Percentiles rank a stretch among this genome's conserved stretches.
These are phyloP conservation scores for Sceloporus tristichus DNA, from an alignment of 2,113 vertebrate species.

Conservation along the genomic window DNA sequence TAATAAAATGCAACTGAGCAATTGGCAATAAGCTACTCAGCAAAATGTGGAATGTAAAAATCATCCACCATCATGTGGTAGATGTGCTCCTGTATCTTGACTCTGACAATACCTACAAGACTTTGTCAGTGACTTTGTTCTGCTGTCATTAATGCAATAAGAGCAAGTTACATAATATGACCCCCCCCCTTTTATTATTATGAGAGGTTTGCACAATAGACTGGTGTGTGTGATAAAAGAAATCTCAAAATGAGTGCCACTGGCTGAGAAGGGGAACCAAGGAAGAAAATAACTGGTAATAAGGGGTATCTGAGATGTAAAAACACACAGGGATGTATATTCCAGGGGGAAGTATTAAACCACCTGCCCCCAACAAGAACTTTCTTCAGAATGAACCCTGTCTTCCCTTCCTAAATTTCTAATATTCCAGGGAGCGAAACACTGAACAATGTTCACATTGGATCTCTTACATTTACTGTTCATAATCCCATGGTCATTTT, in stretches of 20 bases:
- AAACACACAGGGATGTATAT: not conserved
- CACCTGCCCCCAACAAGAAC: too few species aligned
- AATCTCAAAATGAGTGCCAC: constrained; percentile 32
- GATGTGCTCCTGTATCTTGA: constrained; percentile 42
- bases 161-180: constrained; percentile 23
- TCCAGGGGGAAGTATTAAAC: too few species aligned
- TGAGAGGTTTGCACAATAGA: constrained; percentile 43
- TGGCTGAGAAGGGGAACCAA: not conserved
- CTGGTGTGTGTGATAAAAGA: constrained; percentile 31
- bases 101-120: constrained; percentile 36
- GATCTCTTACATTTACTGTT: too few species aligned
- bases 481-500: too few species aligned
- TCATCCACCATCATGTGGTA: constrained; percentile 32
- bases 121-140: constrained; percentile 40
- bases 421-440: too few species aligned
- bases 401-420: too few species aligned
- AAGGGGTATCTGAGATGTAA: constrained; percentile 45
- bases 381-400: too few species aligned
- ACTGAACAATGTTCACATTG: too few species aligned
- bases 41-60: constrained; percentile 50
- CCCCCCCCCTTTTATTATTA: constrained; percentile 53
- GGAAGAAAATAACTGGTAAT: constrained; percentile 43
- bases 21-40: constrained; percentile 49
- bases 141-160: constrained; percentile 37
- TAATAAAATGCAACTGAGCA: constrained; percentile 61